phyloP scores from a whole-genome alignment of 2,888 invertebrate genomes.

The Archips xylosteana region DNA sequence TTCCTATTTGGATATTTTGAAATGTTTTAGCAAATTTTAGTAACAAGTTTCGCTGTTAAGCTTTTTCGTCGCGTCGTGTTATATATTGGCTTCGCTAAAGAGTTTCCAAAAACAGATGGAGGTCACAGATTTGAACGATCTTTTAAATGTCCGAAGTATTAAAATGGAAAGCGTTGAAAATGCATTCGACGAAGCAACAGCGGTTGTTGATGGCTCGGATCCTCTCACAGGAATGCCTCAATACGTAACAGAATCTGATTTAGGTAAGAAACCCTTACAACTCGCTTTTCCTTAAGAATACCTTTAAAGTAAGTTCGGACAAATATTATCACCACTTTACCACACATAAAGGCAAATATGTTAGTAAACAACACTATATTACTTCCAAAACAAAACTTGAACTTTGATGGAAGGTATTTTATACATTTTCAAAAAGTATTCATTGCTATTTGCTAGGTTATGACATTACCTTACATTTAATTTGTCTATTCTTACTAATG shows the following conservation, averaged over 20 bases:
- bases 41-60: constrained; percentile 48
- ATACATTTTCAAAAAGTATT: too few species aligned
- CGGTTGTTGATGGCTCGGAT: constrained; percentile 61
- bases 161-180: constrained; percentile 77
- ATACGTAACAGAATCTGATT: constrained; percentile 79
- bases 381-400: background rate
- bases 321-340: background rate
- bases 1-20: constrained; percentile 66
- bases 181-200: constrained; percentile 63
- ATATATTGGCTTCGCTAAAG: background rate
- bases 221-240: constrained; percentile 75
- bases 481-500: too few species aligned
- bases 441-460: too few species aligned
- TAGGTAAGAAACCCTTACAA: constrained; percentile 66
- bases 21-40: constrained; percentile 47
- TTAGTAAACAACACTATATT: background rate
- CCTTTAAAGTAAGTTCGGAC: background rate
- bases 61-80: constrained; percentile 34
- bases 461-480: too few species aligned
- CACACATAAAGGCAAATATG: background rate
- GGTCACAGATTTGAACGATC: constrained; percentile 75
- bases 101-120: constrained; percentile 62
- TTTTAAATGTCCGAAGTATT: constrained; percentile 72
- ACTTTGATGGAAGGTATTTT: background rate
- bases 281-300: background rate